Evolutionary conservation across 1,140 invertebrate species (phyloP), one percentile per base, ranked within the genome.

Genomic region (Platorchestia sp.): DNA sequence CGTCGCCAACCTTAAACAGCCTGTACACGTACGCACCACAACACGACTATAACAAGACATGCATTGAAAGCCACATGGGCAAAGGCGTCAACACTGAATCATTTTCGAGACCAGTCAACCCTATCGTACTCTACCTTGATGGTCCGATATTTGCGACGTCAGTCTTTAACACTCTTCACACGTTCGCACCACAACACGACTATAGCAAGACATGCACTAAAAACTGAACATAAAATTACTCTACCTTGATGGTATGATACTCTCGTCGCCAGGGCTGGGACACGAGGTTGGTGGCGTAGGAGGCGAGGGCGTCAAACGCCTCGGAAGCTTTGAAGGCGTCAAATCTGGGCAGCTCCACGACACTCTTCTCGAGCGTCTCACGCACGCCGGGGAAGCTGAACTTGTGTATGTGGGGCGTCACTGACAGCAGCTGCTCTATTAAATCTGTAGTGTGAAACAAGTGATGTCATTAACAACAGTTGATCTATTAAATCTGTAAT

Each of bases 201-300:
- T n/a, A n/a, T n/a, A n/a, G n/a, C n/a, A n/a, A n/a, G n/a, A 1
- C 59, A 22, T 10, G 14, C 59, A 75, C 59, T 36, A 75, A 75
- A 75, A 75, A 3, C 14, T 22, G 27, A 1, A 75, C 10, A 75
- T 75, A 27, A 3, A 27, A n/a, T n/a, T n/a, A n/a, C n/a, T n/a
- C 41, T 44, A 99, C 98, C 97, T 98, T 98, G 95, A 99, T 98
- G 96, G 98, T 97, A 96, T 98, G 97, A 97, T 98, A 99, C 97
- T 99, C 99, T 97, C 98, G 98, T 96, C 99, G 97, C 99, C 99
- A 99, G 22, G 98, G 98, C 97, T 99, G 98, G 7, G 98, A 98
- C 40, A 99, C 97, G 95, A 99, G 97, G 97, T 99, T 99, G 90
- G 98, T 98, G 7, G 99, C 98, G 97, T 99, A 99, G 51, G 98